Conservation (phyloP, 2,888 invertebrate species). For the Hydroisotoma schaefferi region DNA sequence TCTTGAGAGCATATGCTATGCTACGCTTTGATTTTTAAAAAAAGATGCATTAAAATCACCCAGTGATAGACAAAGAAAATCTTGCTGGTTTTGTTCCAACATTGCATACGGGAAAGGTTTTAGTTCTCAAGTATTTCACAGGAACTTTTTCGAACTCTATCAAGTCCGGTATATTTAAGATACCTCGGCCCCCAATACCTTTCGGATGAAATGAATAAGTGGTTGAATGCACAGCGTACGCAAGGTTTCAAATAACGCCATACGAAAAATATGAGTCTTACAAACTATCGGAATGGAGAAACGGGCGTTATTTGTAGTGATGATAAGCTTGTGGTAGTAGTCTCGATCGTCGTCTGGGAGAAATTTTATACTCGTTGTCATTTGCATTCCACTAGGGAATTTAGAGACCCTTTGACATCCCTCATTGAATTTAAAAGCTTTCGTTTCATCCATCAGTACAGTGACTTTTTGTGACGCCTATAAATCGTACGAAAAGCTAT, state of each 20-base stretch:
- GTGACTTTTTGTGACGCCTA: conserved; percentile 41
- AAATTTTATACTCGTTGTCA: conserved; percentile 37
- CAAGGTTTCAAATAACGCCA: neutral
- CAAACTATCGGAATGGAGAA: conserved; percentile 42
- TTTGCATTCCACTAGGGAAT: conserved; percentile 44
- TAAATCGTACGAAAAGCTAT: neutral
- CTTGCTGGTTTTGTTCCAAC: conserved; percentile 30
- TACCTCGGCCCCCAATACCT: conserved; percentile 39
- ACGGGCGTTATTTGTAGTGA: conserved; percentile 29
- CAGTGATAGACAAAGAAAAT: conserved; percentile 30
- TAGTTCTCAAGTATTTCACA: conserved; percentile 32
- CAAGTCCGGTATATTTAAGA: conserved; percentile 39
- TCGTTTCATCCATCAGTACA: conserved; percentile 37
- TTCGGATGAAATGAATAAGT: neutral
- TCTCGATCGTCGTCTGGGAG: conserved; percentile 36
- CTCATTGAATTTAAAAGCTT: conserved; percentile 35
- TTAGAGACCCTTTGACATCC: conserved; percentile 29
- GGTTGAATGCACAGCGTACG: neutral
- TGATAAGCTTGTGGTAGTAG: conserved; percentile 35
- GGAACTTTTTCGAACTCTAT: conserved; percentile 34
- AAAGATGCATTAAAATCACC: conserved; percentile 23
- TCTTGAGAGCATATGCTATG: neutral
- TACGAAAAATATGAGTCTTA: neutral
- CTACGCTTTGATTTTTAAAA: neutral
- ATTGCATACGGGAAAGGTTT: conserved; percentile 29